Conservation (phyloP, 2,888 invertebrate genomes). For the Phalangium opilio region DNA sequence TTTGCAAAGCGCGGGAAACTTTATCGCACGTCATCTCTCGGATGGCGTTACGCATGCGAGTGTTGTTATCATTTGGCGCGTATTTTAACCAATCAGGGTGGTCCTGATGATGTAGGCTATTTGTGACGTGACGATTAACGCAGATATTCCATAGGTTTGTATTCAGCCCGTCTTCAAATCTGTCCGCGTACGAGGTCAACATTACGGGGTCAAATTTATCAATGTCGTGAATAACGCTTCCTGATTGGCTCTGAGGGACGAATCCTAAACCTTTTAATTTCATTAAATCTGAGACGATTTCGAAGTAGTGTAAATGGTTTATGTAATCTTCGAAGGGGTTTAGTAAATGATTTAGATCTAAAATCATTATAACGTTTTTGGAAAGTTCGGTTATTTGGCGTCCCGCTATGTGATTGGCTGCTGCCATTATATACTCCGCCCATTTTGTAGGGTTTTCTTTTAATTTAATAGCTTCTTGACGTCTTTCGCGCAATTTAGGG, state of each 20-base stretch:
- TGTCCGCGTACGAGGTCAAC: conserved; percentile 12
- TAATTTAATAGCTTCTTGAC: too few relatives aligned
- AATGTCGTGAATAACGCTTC: conserved; percentile 11
- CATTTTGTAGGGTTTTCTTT: too few relatives aligned
- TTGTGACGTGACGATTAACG: conserved; percentile 9
- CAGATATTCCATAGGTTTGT: conserved; percentile 10
- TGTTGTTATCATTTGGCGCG: background rate
- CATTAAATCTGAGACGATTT: background rate
- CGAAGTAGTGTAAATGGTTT: background rate
- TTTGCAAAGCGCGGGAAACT: conserved; percentile 12
- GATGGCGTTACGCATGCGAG: conserved; percentile 3
- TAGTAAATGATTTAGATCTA: too few relatives aligned
- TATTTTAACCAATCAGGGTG: conserved; percentile 8
- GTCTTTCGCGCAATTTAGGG: too few relatives aligned
- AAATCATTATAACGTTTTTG: too few relatives aligned
- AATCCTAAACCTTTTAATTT: background rate
- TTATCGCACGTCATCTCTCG: conserved; percentile 15
- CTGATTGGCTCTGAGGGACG: background rate
- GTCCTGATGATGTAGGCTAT: conserved; percentile 13
- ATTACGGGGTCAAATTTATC: conserved; percentile 15
- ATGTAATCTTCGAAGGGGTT: background rate
- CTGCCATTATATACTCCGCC: too few relatives aligned
- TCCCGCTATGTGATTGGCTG: too few relatives aligned
- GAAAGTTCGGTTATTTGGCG: too few relatives aligned
- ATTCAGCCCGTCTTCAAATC: conserved; percentile 7